Evolutionary conservation across 2,113 vertebrate genomes (phyloP), one percentile per base, ranked within the genome.

Genomic region (Pampusana beccarii): DNA sequence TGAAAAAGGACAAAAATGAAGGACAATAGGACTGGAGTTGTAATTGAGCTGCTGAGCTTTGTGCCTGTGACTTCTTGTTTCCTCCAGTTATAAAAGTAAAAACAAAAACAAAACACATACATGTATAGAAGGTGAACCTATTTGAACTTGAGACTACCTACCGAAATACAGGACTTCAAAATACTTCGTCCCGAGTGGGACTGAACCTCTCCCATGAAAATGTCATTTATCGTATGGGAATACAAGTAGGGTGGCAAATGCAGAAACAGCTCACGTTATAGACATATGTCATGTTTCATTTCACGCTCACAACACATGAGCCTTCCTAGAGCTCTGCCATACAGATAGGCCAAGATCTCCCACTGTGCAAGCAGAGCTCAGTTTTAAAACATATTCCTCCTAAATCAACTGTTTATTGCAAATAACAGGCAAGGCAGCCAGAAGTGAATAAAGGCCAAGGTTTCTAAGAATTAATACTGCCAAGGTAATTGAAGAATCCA

Each of bases 311-410:
- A 5, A 7, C 24, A 29, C 46, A 48, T 40, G 38, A 84, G 12
- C 38, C 29, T 91, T 80, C 40, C 18, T 21, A 24, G 38, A 0
- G 0, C n/a, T 61, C 11, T 72, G 66, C 62, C 1, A 0, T 44
- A 29, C 14, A 34, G 69, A 62, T 5, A 54, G 42, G 13, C 29
- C 44, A n/a, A n/a, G 16, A 25, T 67, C 38, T 90, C 29, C 51
- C 0, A 0, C 57, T 31, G 16, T 28, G 64, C 23, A 44, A 19
- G 25, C 38, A 67, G 36, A 70, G 31, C 53, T 11, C 12, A 34
- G 14, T n/a, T 72, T 82, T 80, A 69, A 92, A 83, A 86, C 53
- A 54, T 8, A 17, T 79, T 38, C 13, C 18, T 31, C 7, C 79
- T 75, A 42, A 17, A 40, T 64, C 51, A 67, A 34, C 23, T 61